A percentile compares a stretch with the other conserved stretches of the same genome.
These are phyloP conservation scores for Cotesia typhae DNA, from an alignment of 1,140 invertebrate genomes.

Conservation along the genomic window DNA sequence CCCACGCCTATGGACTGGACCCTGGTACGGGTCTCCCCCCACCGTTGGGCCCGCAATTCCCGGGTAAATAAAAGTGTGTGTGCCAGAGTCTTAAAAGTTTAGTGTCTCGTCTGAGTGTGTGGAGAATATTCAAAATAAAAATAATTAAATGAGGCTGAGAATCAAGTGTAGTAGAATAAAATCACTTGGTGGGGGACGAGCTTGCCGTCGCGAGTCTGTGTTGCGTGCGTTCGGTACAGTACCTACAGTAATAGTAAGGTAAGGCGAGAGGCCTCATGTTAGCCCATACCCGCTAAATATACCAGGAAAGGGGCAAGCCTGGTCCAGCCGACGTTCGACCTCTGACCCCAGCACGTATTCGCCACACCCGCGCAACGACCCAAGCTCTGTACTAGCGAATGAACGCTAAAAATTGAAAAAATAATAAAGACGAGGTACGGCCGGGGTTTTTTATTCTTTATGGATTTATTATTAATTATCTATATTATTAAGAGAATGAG, in stretches of 20 bases:
- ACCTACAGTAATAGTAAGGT: too few species aligned
- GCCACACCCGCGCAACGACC: slow-evolving; percentile 61
- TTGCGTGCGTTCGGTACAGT: slow-evolving; percentile 30
- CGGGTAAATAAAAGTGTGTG: too few species aligned
- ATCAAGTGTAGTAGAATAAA: too few species aligned
- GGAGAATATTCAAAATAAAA: too few species aligned
- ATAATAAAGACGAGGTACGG: not conserved
- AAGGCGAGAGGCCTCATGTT: slow-evolving; percentile 6
- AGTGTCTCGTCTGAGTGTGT: too few species aligned
- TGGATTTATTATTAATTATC: too few species aligned
- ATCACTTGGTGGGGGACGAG: slow-evolving; percentile 6
- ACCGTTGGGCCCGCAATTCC: not conserved
- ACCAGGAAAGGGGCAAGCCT: slow-evolving; percentile 27
- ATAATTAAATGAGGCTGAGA: too few species aligned
- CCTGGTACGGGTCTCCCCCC: slow-evolving; percentile 38
- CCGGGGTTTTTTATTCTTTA: not conserved
- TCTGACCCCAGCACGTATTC: slow-evolving; percentile 64
- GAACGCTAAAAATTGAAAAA: slow-evolving; percentile 42
- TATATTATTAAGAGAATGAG: too few species aligned
- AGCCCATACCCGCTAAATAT: slow-evolving; percentile 7
- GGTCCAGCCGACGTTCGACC: slow-evolving; percentile 51
- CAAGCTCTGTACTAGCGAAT: slow-evolving; percentile 40
- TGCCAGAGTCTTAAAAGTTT: too few species aligned
- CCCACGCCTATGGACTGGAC: slow-evolving; percentile 62
- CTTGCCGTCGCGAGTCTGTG: slow-evolving; percentile 34